These are phyloP conservation scores for Anabas testudineus DNA, from an alignment of 2,797 vertebrate species.

Conservation along the genomic window DNA sequence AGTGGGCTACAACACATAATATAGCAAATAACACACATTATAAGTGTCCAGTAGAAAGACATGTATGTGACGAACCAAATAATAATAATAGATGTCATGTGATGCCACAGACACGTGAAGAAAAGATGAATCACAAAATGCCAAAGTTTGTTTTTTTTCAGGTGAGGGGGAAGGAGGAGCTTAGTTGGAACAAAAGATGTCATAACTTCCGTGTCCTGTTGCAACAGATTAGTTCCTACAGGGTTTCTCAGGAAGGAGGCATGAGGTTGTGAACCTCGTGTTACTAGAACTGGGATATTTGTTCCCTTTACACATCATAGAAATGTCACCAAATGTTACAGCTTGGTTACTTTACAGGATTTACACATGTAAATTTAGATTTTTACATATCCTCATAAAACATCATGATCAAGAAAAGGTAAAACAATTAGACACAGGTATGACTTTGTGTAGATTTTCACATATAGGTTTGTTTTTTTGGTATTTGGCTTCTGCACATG, in stretches of 20 bases:
- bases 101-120: slow-evolving; percentile 35
- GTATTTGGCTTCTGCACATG: too few relatives aligned
- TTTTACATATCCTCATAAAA: neutral
- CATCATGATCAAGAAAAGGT: neutral
- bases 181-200: slow-evolving; percentile 52
- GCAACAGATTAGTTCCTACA: slow-evolving; percentile 54
- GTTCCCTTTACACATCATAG: neutral
- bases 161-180: slow-evolving; percentile 62
- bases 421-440: too few relatives aligned
- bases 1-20: too few relatives aligned
- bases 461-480: too few relatives aligned
- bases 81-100: slow-evolving; percentile 3
- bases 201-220: slow-evolving; percentile 57
- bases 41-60: neutral
- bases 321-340: neutral
- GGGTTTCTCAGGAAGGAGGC: slow-evolving; percentile 33
- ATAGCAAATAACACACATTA: neutral
- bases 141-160: slow-evolving; percentile 34
- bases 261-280: neutral
- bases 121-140: slow-evolving; percentile 22
- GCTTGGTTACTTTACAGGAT: neutral
- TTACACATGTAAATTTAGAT: neutral
- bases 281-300: neutral
- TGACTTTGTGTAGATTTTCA: too few relatives aligned
- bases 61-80: neutral